A percentile compares a stretch with the other conserved stretches of the same genome.
phyloP scores from a whole-genome alignment of 2,797 vertebrate species.

The Parauchenoglanis ngamensis region DNA sequence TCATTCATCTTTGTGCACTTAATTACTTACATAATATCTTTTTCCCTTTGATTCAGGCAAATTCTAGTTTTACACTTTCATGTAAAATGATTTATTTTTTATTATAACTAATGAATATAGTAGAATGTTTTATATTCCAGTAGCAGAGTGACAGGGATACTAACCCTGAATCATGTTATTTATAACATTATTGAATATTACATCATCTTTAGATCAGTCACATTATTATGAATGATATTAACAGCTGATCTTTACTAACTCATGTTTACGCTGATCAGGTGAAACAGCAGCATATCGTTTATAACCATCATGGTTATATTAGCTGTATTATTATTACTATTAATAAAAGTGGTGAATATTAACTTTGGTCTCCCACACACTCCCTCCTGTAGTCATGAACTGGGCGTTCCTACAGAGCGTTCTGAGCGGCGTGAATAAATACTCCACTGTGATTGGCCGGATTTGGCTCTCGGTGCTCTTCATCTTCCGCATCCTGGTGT shows the following conservation, averaged over 20 bases:
- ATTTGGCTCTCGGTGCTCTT: conserved; percentile 87
- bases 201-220: not conserved
- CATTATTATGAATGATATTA: not conserved
- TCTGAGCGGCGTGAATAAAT: conserved; percentile 86
- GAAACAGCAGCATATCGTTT: not conserved
- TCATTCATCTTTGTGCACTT: no score
- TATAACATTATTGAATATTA: no score
- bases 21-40: no score
- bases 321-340: not conserved
- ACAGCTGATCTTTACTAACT: not conserved
- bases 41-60: no score
- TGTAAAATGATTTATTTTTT: no score
- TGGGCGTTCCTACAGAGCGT: conserved; percentile 83
- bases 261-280: not conserved
- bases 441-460: conserved; percentile 83
- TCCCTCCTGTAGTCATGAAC: conserved; percentile 75
- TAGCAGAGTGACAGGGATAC: no score
- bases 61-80: no score
- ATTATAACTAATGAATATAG: no score
- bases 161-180: no score
- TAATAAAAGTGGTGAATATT: not conserved
- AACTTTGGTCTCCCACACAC: no score
- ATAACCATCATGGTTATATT: not conserved
- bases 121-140: no score
- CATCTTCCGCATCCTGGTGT: conserved; percentile 84